Percentiles rank a stretch among this genome's conserved stretches.
These are phyloP conservation scores for Tanypteryx hageni DNA, from an alignment of 2,888 invertebrate species.

Conservation along the genomic window DNA sequence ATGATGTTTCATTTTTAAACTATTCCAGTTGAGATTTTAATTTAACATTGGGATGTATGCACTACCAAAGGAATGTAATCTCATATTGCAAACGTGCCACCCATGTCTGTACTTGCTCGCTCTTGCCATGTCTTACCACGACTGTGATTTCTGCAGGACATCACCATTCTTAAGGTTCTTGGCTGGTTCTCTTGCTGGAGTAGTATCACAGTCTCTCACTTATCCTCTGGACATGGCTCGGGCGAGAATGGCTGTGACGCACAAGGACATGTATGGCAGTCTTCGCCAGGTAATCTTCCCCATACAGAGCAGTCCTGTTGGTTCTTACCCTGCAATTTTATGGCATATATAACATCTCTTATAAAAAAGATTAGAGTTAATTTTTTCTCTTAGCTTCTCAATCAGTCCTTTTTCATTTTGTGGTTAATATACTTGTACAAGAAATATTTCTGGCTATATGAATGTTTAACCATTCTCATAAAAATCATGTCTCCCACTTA, in stretches of 20 bases:
- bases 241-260: constrained; percentile 97
- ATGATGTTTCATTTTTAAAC: no score
- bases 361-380: no score
- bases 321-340: constrained; percentile 63
- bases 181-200: constrained; percentile 96
- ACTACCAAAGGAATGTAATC: no score
- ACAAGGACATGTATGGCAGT: constrained; percentile 83
- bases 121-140: not conserved
- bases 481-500: no score
- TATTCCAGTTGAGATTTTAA: no score
- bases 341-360: not conserved
- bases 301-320: constrained; percentile 30
- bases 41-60: no score
- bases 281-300: constrained; percentile 76
- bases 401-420: no score
- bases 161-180: constrained; percentile 81
- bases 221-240: constrained; percentile 98
- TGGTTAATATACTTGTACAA: no score
- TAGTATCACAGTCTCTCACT: constrained; percentile 94
- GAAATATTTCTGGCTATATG: no score
- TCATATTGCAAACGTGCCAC: no score
- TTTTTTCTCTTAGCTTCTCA: no score
- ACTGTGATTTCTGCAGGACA: constrained; percentile 69
- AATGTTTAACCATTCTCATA: no score
- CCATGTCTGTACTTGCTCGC: not conserved